These are phyloP conservation scores for Silurus meridionalis DNA, from an alignment of 2,113 vertebrate species.

Conservation along the genomic window DNA sequence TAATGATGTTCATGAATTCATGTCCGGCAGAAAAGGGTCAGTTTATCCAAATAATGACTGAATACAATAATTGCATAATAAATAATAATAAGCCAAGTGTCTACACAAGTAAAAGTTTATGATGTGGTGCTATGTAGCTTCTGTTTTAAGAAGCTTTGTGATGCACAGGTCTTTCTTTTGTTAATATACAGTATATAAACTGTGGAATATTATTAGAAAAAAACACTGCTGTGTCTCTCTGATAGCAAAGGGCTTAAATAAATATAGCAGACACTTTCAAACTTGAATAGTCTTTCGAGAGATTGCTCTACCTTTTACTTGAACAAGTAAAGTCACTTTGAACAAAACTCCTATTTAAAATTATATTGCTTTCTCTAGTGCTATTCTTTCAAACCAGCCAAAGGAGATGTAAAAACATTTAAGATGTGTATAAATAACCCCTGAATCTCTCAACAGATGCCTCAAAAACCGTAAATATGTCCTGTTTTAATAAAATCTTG, in stretches of 20 bases:
- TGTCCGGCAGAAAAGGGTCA: not conserved
- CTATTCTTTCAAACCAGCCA: not conserved
- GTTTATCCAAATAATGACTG: not conserved
- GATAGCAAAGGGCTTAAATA: not conserved
- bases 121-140: not conserved
- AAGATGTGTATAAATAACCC: not conserved
- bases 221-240: not conserved
- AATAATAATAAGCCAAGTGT: not conserved
- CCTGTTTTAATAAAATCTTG: slow-evolving; percentile 16
- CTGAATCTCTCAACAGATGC: not conserved
- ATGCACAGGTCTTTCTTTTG: not conserved
- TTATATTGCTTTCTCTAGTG: not conserved
- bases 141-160: not conserved
- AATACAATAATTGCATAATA: not conserved
- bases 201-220: not conserved
- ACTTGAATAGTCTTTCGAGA: not conserved
- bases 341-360: not conserved
- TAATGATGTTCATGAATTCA: not conserved
- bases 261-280: not conserved
- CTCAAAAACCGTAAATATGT: slow-evolving; percentile 8
- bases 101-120: not conserved
- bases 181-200: not conserved
- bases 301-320: not conserved
- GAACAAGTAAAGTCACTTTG: not conserved
- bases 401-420: not conserved